Evolutionary conservation across 2,797 vertebrate genomes (phyloP), one percentile per base, ranked within the genome.

Genomic region (Gouania willdenowi): DNA sequence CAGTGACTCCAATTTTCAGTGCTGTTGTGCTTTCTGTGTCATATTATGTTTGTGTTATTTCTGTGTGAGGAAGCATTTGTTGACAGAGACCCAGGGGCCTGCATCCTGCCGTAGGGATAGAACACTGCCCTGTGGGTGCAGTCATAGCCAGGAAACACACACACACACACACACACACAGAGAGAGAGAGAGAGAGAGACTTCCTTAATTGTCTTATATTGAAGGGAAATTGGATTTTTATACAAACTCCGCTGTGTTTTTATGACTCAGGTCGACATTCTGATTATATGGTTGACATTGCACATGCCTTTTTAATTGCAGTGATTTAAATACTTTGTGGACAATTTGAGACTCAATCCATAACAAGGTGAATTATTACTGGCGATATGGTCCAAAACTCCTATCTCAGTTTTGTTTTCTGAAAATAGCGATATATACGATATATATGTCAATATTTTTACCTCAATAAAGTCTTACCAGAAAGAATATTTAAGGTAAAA

Each of bases 61-160:
- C 40, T 68, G 47, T 28, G 63, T 53, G 50, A 62, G 73, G 77
- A 82, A 82, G 59, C 32, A 29, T 57, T 83, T 84, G 81, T 86
- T 88, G 78, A 82, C 77, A 82, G 55, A 85, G 73, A 76, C 73
- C 68, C 71, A 52, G 77, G 77, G 75, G 79, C 69, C 67, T 66
- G 71, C 77, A 81, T 85, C 83, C 81, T 86, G 81, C 74, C 65
- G 69, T 43, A 32, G 71, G 71, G 81, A 72, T 66, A 72, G 64
- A 57, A 71, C 57, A 46, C 44, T 47, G 51, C 61, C 82, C 74
- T 64, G 3, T 62, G 75, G 79, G 73, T 80, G 56, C 71, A 84
- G 84, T 84, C 86, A 83, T 56, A 70, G 72, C 79, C 57, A 76
- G 84, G 81, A 83, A 82, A 60, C 66, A 45, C 63, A 67, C 49